Base-by-base conservation (phyloP, 1,140 invertebrate species). In the Calosoma granatense region DNA sequence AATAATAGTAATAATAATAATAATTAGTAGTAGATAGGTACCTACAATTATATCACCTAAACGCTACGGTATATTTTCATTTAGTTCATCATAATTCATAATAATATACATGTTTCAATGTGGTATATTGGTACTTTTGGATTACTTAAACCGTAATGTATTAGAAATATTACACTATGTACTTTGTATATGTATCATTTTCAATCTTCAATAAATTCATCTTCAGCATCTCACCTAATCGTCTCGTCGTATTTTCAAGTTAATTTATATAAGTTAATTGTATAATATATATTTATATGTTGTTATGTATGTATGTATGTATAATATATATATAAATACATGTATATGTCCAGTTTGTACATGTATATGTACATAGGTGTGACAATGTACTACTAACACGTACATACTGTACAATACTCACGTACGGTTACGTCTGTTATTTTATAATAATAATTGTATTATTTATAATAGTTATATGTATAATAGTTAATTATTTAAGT, bases 101-200 rank as follows among this genome's bases (percentile, higher is more conserved):
- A 22, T 53, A 53, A 53, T 53, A 22, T 53, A 22, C 22, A 22
- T 53, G 22, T 53, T 51, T 53, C 20, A 51, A 51, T 51, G n/a
- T 30, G 23, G 20, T 22, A 53, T 53, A 53, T 53, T 53, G 51
- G 51, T 53, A 53, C 51, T 53, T 51, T 51, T 53, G 51, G 20
- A 53, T 53, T 22, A 53, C 22, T 53, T 22, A 53, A 53, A 47
- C 15, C 41, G 41, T 47, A 47, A 3, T 30, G n/a, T 30, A 30
- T 74, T 80, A 81, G 76, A 79, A 79, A 79, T 78, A 68, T 73
- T 78, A 79, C 73, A 73, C 75, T 79, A 78, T 68, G 67, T 73
- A 72, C 60, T 65, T 56, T 60, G 59, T 63, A 58, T 62, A 63
- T 59, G 53, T 56, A 47, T 57, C 47, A 26, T 59, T 59, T 52